Evolutionary conservation across 2,888 invertebrate species (phyloP), one percentile per base, ranked within the genome.

Genomic region (Dolichomitus sp.): DNA sequence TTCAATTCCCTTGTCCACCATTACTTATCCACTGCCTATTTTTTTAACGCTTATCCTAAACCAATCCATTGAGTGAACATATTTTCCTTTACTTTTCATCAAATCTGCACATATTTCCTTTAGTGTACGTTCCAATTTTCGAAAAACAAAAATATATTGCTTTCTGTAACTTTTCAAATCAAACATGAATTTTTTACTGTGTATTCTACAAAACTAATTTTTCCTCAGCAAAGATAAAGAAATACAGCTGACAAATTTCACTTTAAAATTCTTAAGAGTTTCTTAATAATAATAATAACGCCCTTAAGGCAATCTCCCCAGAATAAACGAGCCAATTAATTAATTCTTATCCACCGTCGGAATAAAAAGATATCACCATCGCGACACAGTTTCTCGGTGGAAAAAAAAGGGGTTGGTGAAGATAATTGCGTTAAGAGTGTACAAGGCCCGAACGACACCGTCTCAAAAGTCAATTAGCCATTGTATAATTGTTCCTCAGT

Each of bases 401-500:
- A 42, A 50, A 61, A 37, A 61, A 57, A 50, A 77, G 78, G 23
- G 52, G 74, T 57, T 76, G 74, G 77, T 42, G 79, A 65, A 85
- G 87, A 90, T 90, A 89, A 89, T 89, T 90, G 88, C 85, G 87
- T 90, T 89, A 87, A 75, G 68, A 65, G 37, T 17, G 19, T n/a
- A 68, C 52, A 33, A 40, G n/a, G 63, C 45, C 19, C 30, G 77
- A 30, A 70, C 40, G 75, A 73, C 61, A 69, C 52, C 65, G 81
- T 48, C 33, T 57, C 54, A 54, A 78, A 70, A 69, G 54, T 81
- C 90, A 90, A 91, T 91, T 91, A 90, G 88, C 87, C 85, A 80
- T 88, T 87, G 88, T 88, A 87, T 88, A 90, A 90, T 90, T 90
- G 90, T 90, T 87, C 84, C 83, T 83, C 82, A 63, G 79, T 72